Percentiles rank a stretch among this genome's conserved stretches.
phyloP scores from a whole-genome alignment of 1,140 invertebrate species.

The Contarinia nasturtii region DNA sequence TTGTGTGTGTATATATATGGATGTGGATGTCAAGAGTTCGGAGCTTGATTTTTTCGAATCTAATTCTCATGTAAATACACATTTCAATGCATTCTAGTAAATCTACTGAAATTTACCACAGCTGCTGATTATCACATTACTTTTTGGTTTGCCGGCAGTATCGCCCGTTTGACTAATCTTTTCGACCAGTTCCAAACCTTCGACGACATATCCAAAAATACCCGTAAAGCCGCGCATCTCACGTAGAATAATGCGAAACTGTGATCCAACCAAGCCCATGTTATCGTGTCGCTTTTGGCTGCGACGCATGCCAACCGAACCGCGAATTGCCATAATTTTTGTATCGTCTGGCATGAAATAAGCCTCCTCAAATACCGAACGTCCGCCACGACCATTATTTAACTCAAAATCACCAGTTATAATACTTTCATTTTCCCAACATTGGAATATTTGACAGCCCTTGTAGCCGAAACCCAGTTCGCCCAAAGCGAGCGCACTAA shows the following conservation, averaged over 20 bases:
- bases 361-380: slow-evolving; percentile 53
- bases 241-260: slow-evolving; percentile 61
- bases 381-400: slow-evolving; percentile 61
- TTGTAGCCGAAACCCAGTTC: slow-evolving; percentile 61
- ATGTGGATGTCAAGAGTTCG: background rate
- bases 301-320: slow-evolving; percentile 63
- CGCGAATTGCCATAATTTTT: slow-evolving; percentile 50
- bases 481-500: slow-evolving; percentile 57
- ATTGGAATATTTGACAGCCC: slow-evolving; percentile 61
- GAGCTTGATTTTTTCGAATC: background rate
- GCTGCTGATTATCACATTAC: slow-evolving; percentile 50
- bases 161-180: slow-evolving; percentile 59
- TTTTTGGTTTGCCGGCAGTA: slow-evolving; percentile 53
- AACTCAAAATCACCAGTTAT: slow-evolving; percentile 64
- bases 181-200: slow-evolving; percentile 61
- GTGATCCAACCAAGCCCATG: slow-evolving; percentile 61
- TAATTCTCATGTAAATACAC: background rate
- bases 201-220: slow-evolving; percentile 64
- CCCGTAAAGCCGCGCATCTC: slow-evolving; percentile 66
- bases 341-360: slow-evolving; percentile 70
- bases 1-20: background rate
- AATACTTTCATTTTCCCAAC: slow-evolving; percentile 62
- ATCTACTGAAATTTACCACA: slow-evolving; percentile 46
- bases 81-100: background rate
- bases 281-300: slow-evolving; percentile 65